A percentile compares a stretch with the other conserved stretches of the same genome.
Evolutionary conservation across 2,797 vertebrate species (phyloP).

Genomic region (Sebastes kiyomatsui): DNA sequence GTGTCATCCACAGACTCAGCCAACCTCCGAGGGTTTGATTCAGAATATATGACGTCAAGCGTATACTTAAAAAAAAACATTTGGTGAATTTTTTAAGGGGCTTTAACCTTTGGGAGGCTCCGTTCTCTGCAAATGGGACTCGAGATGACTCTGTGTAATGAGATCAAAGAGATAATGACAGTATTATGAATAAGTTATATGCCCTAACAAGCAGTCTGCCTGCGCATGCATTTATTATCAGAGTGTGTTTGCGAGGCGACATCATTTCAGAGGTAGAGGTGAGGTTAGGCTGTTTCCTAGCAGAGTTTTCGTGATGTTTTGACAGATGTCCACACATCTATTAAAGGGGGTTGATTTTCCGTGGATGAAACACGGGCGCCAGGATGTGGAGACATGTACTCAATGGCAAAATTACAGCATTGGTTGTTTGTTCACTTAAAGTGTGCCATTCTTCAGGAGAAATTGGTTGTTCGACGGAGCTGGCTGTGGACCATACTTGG

Average conservation of each 20-base stretch:
- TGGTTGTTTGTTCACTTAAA: neutral
- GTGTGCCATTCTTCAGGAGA: neutral
- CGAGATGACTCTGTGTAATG: conserved; percentile 36
- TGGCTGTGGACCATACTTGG: neutral
- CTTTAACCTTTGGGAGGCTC: conserved; percentile 50
- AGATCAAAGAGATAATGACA: conserved; percentile 46
- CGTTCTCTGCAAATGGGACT: conserved; percentile 18
- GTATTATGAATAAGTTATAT: conserved; percentile 54
- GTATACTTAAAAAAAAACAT: neutral
- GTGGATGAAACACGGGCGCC: neutral
- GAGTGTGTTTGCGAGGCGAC: conserved; percentile 1
- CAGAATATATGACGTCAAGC: conserved; percentile 32
- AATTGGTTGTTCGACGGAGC: neutral
- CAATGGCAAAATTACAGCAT: neutral
- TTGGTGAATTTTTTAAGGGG: conserved; percentile 14
- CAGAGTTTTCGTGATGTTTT: conserved; percentile 5
- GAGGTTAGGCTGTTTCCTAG: neutral
- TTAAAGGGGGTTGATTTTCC: neutral
- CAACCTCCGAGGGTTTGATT: conserved; percentile 33
- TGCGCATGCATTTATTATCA: conserved; percentile 1
- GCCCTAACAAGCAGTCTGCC: conserved; percentile 30
- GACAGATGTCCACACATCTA: conserved; percentile 3
- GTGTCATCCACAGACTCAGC: conserved; percentile 31
- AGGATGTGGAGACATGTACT: neutral
- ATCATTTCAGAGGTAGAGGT: neutral